phyloP scores from a whole-genome alignment of 2,113 vertebrate genomes.

The Pelecanus crispus region DNA sequence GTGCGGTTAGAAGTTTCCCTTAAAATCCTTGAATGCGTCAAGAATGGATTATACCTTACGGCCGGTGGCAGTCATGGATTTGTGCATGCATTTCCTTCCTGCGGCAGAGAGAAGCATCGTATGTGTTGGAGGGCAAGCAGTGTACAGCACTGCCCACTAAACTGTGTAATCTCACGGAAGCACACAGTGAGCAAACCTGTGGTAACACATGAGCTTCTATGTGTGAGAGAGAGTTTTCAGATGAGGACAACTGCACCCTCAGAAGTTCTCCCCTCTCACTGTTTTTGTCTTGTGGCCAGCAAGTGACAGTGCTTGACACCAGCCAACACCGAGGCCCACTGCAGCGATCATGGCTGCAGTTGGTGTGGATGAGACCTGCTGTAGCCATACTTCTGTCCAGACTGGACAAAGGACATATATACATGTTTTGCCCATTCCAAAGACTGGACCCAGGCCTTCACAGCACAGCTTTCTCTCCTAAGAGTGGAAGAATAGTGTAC shows the following conservation, averaged over 20 bases:
- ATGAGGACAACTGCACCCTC: background rate
- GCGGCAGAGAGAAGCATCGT: background rate
- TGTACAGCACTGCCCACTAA: background rate
- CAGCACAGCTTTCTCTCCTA: background rate
- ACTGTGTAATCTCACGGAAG: rapidly evolving
- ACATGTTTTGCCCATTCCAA: background rate
- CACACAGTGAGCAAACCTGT: background rate
- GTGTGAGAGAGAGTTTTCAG: background rate
- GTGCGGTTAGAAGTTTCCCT: background rate
- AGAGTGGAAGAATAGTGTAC: background rate
- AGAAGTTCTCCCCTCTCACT: background rate
- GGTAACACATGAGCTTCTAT: background rate
- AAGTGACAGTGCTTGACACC: background rate
- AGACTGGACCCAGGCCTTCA: background rate
- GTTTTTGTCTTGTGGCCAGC: background rate
- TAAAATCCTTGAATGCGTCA: background rate
- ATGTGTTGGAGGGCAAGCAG: background rate
- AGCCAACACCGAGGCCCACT: background rate
- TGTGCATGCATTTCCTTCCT: background rate
- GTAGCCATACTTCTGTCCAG: background rate
- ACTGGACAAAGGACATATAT: background rate
- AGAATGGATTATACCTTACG: background rate
- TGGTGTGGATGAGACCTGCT: background rate
- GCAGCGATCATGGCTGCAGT: background rate
- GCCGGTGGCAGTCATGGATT: background rate